Percentiles rank a stretch among this genome's conserved stretches.
Conservation (phyloP, 1,140 invertebrate genomes). For the Venturia canescens region DNA sequence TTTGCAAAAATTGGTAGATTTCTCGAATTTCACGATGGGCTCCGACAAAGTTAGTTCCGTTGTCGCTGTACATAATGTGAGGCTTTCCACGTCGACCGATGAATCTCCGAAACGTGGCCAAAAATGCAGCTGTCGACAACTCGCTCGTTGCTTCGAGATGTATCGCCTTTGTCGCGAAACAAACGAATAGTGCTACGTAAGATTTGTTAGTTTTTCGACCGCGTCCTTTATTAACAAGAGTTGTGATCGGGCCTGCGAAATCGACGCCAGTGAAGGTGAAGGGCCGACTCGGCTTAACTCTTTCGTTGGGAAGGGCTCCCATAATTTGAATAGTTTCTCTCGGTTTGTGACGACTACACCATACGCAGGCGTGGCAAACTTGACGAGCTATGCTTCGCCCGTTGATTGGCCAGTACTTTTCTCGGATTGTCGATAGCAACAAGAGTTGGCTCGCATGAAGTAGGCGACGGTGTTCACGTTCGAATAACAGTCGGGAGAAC, state of each 20-base stretch:
- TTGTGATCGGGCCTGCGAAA: conserved; percentile 46
- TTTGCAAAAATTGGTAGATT: conserved; percentile 4
- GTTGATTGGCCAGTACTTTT: conserved; percentile 33
- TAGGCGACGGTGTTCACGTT: conserved; percentile 49
- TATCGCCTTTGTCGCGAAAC: conserved; percentile 54
- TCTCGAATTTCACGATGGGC: conserved; percentile 54
- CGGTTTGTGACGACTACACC: conserved; percentile 30
- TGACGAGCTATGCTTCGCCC: conserved; percentile 36
- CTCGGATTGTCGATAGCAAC: conserved; percentile 11
- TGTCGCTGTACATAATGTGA: conserved; percentile 37
- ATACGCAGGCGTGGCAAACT: conserved; percentile 27
- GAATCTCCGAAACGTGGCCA: conserved; percentile 40
- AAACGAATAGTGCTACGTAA: conserved; percentile 53
- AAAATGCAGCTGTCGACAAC: conserved; percentile 32
- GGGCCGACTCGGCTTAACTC: conserved; percentile 6
- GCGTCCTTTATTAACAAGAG: conserved; percentile 35
- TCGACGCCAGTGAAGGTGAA: conserved; percentile 41
- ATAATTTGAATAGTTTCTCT: conserved; percentile 20
- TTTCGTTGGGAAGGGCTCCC: conserved; percentile 19
- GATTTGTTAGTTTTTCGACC: conserved; percentile 47
- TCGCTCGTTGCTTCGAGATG: conserved; percentile 55
- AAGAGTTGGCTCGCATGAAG: conserved; percentile 51
- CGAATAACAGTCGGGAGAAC: conserved; percentile 47
- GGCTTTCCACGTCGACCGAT: conserved; percentile 38
- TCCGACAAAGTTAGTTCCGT: conserved; percentile 66